A percentile compares a stretch with the other conserved stretches of the same genome.
These are phyloP conservation scores for Leucosticte australis DNA, from an alignment of 2,113 vertebrate genomes.

Conservation along the genomic window DNA sequence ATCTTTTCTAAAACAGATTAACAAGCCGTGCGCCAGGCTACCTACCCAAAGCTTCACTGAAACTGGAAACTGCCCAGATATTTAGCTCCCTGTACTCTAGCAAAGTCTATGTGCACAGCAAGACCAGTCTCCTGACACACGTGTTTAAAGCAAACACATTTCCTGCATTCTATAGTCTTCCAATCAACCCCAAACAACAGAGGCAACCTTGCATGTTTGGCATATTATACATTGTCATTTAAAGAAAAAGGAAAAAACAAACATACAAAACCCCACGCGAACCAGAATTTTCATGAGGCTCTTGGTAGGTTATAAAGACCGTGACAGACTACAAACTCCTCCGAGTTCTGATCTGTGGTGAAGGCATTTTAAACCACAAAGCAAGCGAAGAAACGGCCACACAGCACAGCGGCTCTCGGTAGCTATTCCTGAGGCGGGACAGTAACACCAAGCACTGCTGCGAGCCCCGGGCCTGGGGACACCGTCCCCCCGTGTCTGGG, in stretches of 20 bases:
- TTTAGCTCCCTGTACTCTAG: background rate
- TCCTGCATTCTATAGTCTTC: background rate
- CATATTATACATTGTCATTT: accelerated
- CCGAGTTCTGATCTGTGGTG: accelerated
- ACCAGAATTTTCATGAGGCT: accelerated
- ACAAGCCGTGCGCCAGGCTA: accelerated
- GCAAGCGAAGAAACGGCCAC: accelerated
- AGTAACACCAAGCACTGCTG: accelerated
- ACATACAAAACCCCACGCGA: background rate
- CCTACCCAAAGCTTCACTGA: background rate
- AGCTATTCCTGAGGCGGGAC: accelerated
- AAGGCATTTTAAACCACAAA: no score
- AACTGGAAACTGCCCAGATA: background rate
- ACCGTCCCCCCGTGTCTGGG: accelerated
- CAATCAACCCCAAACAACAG: background rate
- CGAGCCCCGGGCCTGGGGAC: accelerated
- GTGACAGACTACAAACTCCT: background rate
- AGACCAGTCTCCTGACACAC: background rate
- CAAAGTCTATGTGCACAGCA: background rate
- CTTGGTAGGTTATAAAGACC: background rate
- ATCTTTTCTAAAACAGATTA: background rate
- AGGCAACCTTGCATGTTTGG: background rate
- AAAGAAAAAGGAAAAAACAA: background rate
- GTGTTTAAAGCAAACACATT: background rate
- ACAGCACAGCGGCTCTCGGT: accelerated